Percentiles rank a stretch among this genome's conserved stretches.
Evolutionary conservation across 2,113 vertebrate species (phyloP).

Genomic region (Bubo bubo): DNA sequence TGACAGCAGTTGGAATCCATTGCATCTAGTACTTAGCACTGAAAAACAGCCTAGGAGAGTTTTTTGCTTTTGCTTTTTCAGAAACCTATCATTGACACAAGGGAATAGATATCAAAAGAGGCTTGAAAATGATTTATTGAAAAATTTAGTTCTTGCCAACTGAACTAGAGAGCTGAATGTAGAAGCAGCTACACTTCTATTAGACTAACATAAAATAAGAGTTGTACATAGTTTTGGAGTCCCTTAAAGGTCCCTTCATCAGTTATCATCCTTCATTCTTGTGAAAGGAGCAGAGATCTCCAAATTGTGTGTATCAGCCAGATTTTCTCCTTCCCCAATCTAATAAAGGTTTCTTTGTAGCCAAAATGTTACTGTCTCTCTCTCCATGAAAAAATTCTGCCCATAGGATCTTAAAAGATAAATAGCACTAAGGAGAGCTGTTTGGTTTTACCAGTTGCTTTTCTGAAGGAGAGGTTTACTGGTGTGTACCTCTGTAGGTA

Average conservation of each 20-base stretch:
- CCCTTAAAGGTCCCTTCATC: conserved; percentile 51
- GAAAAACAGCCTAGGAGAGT: background rate
- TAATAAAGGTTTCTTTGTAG: conserved; percentile 41
- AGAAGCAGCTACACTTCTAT: conserved; percentile 57
- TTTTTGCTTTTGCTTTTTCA: conserved; percentile 34
- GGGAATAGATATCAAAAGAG: conserved; percentile 52
- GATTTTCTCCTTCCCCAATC: background rate
- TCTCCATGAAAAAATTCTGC: conserved; percentile 13
- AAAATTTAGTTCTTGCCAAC: conserved; percentile 44
- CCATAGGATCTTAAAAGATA: background rate
- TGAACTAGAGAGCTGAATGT: conserved; percentile 30
- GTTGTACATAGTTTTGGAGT: conserved; percentile 5
- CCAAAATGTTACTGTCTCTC: conserved; percentile 8
- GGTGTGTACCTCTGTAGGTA: background rate
- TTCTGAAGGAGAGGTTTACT: background rate
- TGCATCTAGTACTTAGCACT: background rate
- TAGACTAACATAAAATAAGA: conserved; percentile 56
- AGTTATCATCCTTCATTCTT: conserved; percentile 39
- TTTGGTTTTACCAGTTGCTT: conserved; percentile 1
- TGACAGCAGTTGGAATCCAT: background rate
- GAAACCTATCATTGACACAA: conserved; percentile 8
- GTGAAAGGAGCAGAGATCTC: conserved; percentile 35
- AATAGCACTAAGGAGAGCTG: conserved; percentile 15
- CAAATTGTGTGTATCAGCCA: background rate
- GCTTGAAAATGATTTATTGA: conserved; percentile 62